These are phyloP conservation scores for Dryadula phaetusa DNA, from an alignment of 2,888 invertebrate species.

Conservation along the genomic window DNA sequence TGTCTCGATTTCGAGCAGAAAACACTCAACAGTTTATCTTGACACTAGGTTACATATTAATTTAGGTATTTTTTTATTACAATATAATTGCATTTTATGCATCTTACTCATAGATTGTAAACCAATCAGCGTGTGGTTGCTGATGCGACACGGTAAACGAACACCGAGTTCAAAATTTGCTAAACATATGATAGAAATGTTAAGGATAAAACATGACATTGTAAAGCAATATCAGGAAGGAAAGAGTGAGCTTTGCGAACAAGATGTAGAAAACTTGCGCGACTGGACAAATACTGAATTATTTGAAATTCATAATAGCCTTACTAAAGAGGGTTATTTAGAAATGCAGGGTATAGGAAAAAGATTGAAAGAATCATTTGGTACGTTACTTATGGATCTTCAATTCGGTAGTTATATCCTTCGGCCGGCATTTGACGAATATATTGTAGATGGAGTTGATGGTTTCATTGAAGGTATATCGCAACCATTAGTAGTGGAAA, in stretches of 20 bases:
- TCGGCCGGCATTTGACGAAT: conserved; percentile 80
- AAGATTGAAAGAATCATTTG: conserved; percentile 65
- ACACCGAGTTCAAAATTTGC: conserved; percentile 56
- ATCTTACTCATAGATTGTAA: conserved; percentile 62
- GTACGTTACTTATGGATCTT: conserved; percentile 76
- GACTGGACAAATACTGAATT: conserved; percentile 61
- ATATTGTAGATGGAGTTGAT: conserved; percentile 84
- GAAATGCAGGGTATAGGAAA: conserved; percentile 86
- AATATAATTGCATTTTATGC: too few relatives aligned
- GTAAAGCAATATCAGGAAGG: conserved; percentile 61
- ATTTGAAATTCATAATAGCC: conserved; percentile 57
- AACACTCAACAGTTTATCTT: too few relatives aligned
- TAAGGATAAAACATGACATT: conserved; percentile 59
- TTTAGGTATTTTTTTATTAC: too few relatives aligned
- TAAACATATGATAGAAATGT: conserved; percentile 59
- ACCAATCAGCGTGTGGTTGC: conserved; percentile 70
- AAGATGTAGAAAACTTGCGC: conserved; percentile 70
- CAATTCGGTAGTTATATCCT: conserved; percentile 80
- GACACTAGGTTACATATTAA: too few relatives aligned
- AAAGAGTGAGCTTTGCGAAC: conserved; percentile 68
- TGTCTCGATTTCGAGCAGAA: too few relatives aligned
- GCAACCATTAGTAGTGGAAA: conserved; percentile 46
- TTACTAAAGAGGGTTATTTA: conserved; percentile 77
- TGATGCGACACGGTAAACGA: conserved; percentile 66
- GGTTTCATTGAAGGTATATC: conserved; percentile 84